Percentiles rank a stretch among this genome's conserved stretches.
phyloP scores from a whole-genome alignment of 2,797 vertebrate species.

The Sphenopsis melanotis region DNA sequence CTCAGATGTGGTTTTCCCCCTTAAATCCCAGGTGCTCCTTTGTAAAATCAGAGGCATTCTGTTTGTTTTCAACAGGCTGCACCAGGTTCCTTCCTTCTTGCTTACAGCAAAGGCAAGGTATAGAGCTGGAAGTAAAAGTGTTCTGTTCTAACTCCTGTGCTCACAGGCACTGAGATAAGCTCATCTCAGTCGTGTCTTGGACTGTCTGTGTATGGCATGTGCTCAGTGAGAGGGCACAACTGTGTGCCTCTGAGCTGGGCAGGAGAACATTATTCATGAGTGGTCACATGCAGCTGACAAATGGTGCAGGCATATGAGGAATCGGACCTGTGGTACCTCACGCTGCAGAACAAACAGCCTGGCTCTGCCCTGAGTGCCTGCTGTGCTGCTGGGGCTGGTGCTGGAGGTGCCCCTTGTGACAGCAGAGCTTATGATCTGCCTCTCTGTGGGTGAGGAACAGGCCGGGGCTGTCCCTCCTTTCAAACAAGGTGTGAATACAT shows the following conservation, averaged over 20 bases:
- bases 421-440: background rate
- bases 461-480: background rate
- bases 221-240: background rate
- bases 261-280: background rate
- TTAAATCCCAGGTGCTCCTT: background rate
- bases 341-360: background rate
- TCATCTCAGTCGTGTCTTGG: rapidly evolving
- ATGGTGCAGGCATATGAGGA: background rate
- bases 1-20: background rate
- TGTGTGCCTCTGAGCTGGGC: background rate
- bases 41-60: background rate
- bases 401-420: background rate
- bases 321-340: background rate
- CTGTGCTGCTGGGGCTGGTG: background rate
- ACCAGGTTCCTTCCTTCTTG: background rate
- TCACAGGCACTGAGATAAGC: background rate
- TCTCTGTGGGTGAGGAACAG: background rate
- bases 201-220: rapidly evolving
- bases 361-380: background rate
- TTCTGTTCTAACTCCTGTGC: background rate
- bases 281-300: background rate
- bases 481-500: background rate
- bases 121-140: background rate
- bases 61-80: background rate
- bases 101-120: background rate